Evolutionary conservation across 2,797 vertebrate genomes (phyloP), one percentile per base, ranked within the genome.

Genomic region (Eulemur coronatus): DNA sequence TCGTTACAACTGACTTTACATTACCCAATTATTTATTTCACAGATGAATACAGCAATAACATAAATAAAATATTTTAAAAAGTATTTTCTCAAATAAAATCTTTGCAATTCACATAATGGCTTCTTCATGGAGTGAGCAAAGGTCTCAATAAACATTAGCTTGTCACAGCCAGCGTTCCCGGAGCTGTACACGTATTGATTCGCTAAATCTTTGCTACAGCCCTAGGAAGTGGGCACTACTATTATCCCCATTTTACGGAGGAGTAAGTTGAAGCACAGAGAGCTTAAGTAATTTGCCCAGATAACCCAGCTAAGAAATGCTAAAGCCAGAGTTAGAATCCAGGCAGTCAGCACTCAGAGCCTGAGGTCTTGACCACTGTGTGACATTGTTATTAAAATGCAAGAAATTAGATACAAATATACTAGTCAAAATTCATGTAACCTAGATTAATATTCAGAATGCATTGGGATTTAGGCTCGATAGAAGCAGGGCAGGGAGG

Each of bases 31-130:
- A 52, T 50, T 50, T 46, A 33, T 26, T 86, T 95, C 41, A 33
- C 70, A 43, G 22, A 33, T 10, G 4, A 84, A 50, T n/a, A 20
- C 3, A 85, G 24, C 12, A 38, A 59, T 7, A n/a, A 55, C 3
- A 9, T 38, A 79, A 69, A 80, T 17, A 70, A 78, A 65, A 35
- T 48, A n/a, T 38, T 26, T 63, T n/a, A 4, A 35, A 81, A 69
- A 59, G 61, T 11, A 24, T 52, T 76, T 96, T 89, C 82, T 82
- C 67, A 65, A 69, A 73, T 78, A 43, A 63, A 61, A 50, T 48
- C 35, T 24, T 2, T 38, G 72, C 52, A 30, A 2, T 59, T 81
- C 57, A n/a, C 46, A 30, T 7, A 30, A 46, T 0, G n/a, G 33
- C 30, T 57, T 78, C 79, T 75, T 30, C 38, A 1, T 2, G 20